Evolutionary conservation across 2,113 vertebrate species (phyloP).

Genomic region (Petromus typicus): DNA sequence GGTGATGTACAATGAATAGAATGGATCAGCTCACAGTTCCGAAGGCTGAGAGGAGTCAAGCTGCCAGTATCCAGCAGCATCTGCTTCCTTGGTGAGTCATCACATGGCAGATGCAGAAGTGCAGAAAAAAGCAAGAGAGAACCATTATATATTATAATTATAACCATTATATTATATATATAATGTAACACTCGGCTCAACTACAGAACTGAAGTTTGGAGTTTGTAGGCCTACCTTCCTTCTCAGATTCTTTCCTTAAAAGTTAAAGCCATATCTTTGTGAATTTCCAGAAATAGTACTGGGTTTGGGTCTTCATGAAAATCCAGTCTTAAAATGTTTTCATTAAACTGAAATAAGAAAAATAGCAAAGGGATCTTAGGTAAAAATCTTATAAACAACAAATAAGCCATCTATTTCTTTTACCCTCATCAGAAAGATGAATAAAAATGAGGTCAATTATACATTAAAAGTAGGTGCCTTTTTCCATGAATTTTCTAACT

Average conservation of each 20-base stretch:
- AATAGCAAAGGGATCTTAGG: conserved; percentile 38
- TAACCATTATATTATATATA: too few relatives aligned
- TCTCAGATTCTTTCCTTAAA: conserved; percentile 13
- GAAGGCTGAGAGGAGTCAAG: background rate
- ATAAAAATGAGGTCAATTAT: conserved; percentile 71
- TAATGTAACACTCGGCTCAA: background rate
- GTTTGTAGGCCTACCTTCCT: background rate
- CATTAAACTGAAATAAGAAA: conserved; percentile 58
- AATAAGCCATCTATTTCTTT: conserved; percentile 63
- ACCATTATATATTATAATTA: too few relatives aligned
- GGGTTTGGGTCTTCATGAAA: conserved; percentile 42
- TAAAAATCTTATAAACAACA: conserved; percentile 67
- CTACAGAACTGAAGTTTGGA: background rate
- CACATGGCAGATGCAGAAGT: background rate
- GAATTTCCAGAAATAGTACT: background rate
- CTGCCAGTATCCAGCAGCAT: background rate
- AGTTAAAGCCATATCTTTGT: background rate
- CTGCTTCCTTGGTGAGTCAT: background rate
- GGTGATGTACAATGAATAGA: background rate
- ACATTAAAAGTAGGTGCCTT: conserved; percentile 76
- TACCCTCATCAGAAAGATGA: conserved; percentile 54
- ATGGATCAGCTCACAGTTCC: too few relatives aligned
- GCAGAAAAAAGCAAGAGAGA: background rate
- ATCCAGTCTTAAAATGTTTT: background rate
- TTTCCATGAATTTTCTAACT: conserved; percentile 84